Evolutionary conservation across 2,113 vertebrate genomes (phyloP), one percentile per base, ranked within the genome.

Genomic region (Cathartes aura): DNA sequence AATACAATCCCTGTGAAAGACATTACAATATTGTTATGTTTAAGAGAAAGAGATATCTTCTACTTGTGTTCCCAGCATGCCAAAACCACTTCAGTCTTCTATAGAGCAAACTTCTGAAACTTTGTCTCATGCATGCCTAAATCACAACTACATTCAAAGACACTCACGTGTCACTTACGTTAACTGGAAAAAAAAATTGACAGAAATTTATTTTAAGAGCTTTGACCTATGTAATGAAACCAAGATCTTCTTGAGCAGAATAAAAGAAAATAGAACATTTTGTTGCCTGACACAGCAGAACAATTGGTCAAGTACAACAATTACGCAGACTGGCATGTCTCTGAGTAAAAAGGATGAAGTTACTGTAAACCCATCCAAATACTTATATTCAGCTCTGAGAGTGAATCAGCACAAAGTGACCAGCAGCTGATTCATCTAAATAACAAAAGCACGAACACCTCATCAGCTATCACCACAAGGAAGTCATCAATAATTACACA

Each of bases 321-420:
- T 82, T 91, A 79, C 10, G 5, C 78, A 84, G 78, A 59, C 52
- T 79, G 60, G 70, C 79, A 85, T 6, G 21, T 62, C 82, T 88
- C 78, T 53, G 81, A 73, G 79, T 73, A 56, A 95, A 92, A 81
- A 90, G 70, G 88, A 92, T 81, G 85, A 95, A 73, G 66, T 91
- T 90, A 85, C 87, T 68, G 48, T 72, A 92, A 95, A 85, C 79
- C 78, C 58, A 72, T 90, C 87, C 74, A 93, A 79, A 91, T 42
- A 62, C 87, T 94, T 82, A 22, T 7, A 85, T 80, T 81, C 85
- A 90, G 87, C 74, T 88, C 90, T 60, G 66, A 72, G 43, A 82
- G 53, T 93, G 95, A 95, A 76, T 94, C 90, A 97, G 90, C 94
- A 90, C 62, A 82, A 89, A 96, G 74, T 85, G 90, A 96, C 90